Percentiles rank a stretch among this genome's conserved stretches.
Evolutionary conservation across 2,797 vertebrate genomes (phyloP).

Genomic region (Acanthurus leucopareius): DNA sequence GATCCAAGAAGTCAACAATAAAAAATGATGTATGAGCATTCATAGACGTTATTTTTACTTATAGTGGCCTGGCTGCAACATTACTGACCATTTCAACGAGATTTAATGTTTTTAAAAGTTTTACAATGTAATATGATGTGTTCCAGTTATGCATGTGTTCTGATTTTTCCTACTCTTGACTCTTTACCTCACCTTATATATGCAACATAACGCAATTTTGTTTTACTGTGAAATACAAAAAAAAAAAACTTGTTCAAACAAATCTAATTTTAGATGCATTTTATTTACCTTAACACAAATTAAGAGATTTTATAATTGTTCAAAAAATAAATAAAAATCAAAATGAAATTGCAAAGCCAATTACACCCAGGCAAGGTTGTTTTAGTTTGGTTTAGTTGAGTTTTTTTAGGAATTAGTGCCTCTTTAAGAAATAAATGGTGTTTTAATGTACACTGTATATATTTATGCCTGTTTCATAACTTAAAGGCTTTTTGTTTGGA

Average conservation of each 20-base stretch:
- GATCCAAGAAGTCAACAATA: neutral
- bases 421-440: too few species aligned
- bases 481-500: neutral
- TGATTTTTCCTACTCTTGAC: neutral
- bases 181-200: neutral
- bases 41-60: conserved; percentile 18
- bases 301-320: neutral
- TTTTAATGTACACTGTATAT: too few species aligned
- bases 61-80: conserved; percentile 24
- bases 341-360: neutral
- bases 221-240: neutral
- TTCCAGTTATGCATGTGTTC: neutral
- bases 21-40: neutral
- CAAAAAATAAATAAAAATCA: neutral
- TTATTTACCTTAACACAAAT: neutral
- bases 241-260: neutral
- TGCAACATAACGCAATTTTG: neutral
- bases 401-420: too few species aligned
- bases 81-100: neutral
- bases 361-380: neutral
- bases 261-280: neutral
- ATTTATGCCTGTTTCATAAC: too few species aligned
- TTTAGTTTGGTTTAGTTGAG: too few species aligned
- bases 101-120: neutral
- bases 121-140: neutral